Percentiles rank a stretch among this genome's conserved stretches.
Evolutionary conservation across 2,888 invertebrate species (phyloP).

Genomic region (Beris chalybata): DNA sequence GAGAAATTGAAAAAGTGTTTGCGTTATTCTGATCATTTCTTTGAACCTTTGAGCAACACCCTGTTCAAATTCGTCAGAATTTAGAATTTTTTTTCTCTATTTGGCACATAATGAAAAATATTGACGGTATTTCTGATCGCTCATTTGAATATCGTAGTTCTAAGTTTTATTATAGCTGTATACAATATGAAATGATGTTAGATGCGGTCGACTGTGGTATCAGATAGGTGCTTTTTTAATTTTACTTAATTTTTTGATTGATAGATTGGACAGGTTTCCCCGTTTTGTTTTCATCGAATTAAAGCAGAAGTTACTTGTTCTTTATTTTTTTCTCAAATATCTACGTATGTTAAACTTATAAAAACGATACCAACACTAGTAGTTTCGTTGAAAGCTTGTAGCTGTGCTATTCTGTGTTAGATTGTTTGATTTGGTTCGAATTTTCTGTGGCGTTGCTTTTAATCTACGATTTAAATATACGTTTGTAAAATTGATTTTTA

Average conservation of each 20-base stretch:
- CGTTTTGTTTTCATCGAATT: constrained; percentile 30
- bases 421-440: neutral
- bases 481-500: too few relatives aligned
- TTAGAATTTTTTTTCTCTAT: too few relatives aligned
- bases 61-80: too few relatives aligned
- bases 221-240: constrained; percentile 7
- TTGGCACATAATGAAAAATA: neutral
- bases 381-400: constrained; percentile 13
- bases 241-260: constrained; percentile 23
- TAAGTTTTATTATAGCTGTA: too few relatives aligned
- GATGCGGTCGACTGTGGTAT: constrained; percentile 16
- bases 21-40: too few relatives aligned
- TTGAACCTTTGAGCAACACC: too few relatives aligned
- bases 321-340: constrained; percentile 4
- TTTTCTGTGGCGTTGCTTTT: constrained; percentile 9
- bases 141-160: constrained; percentile 17
- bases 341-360: neutral
- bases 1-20: too few relatives aligned
- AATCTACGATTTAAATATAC: too few relatives aligned
- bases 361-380: neutral
- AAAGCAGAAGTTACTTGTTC: constrained; percentile 18
- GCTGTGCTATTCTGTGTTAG: neutral
- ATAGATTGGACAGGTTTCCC: constrained; percentile 27
- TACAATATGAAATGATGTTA: constrained; percentile 14
- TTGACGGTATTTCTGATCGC: constrained; percentile 19